phyloP scores from a whole-genome alignment of 1,140 invertebrate genomes.

The Ostrea edulis region DNA sequence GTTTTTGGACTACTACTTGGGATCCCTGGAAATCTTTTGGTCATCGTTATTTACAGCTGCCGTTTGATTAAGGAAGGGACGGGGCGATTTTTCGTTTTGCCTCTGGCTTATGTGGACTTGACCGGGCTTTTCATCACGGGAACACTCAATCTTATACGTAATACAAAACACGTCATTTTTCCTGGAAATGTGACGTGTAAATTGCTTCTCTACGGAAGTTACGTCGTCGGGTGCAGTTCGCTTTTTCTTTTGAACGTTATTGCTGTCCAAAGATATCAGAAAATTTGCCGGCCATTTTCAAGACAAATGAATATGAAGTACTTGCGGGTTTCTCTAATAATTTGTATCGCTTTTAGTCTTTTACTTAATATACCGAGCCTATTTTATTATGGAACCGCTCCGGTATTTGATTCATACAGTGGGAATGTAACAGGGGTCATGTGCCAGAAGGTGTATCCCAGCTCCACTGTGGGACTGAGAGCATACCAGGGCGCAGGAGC shows the following conservation, averaged over 20 bases:
- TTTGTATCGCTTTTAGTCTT: background rate
- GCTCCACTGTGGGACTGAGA: background rate
- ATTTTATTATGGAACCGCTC: background rate
- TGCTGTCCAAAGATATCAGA: constrained; percentile 34
- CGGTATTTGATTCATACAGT: background rate
- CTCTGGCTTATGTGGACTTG: background rate
- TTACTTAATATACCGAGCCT: background rate
- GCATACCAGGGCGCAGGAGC: background rate
- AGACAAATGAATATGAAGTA: background rate
- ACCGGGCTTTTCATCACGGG: background rate
- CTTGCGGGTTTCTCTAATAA: background rate
- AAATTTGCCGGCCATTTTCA: constrained; percentile 24
- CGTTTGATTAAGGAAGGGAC: too few relatives aligned
- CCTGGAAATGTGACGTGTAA: constrained; percentile 12
- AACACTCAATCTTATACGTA: background rate
- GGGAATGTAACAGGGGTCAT: background rate
- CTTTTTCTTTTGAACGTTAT: constrained; percentile 17
- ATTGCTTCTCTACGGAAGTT: constrained; percentile 30
- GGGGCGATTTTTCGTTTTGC: background rate
- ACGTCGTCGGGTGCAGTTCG: background rate
- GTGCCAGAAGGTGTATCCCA: background rate
- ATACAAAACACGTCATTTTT: background rate
- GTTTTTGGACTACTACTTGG: background rate
- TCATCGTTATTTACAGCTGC: background rate
- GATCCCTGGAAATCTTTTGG: background rate